A percentile compares a stretch with the other conserved stretches of the same genome.
These are phyloP conservation scores for Halcyon chelicuti DNA, from an alignment of 2,797 vertebrate genomes.

Conservation along the genomic window DNA sequence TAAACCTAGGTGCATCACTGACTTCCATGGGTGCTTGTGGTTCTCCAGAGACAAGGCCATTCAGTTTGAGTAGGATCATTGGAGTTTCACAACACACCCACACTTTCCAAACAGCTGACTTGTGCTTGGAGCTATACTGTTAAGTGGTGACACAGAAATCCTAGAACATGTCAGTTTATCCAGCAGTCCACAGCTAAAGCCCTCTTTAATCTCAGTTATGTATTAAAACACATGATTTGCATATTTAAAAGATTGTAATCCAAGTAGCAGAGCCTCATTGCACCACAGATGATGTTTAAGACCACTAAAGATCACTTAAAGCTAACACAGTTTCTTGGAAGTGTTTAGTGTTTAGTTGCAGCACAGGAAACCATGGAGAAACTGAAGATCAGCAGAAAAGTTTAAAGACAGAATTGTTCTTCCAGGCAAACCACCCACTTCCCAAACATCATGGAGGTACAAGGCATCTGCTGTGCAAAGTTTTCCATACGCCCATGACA, in stretches of 20 bases:
- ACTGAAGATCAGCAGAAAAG: constrained; percentile 16
- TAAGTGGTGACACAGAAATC: constrained; percentile 1
- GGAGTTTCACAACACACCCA: background rate
- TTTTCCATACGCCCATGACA: constrained; percentile 38
- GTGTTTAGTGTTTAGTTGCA: background rate
- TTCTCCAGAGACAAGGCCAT: background rate
- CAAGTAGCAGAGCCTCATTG: background rate
- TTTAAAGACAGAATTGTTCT: constrained; percentile 43
- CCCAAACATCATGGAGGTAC: constrained; percentile 48
- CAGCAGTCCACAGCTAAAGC: background rate
- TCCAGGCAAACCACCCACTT: constrained; percentile 51
- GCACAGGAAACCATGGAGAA: constrained; percentile 45
- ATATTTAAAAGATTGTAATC: constrained; percentile 7
- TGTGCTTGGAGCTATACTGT: background rate
- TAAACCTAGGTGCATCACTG: background rate
- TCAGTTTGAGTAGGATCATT: background rate
- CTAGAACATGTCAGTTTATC: constrained; percentile 20
- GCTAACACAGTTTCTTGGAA: background rate
- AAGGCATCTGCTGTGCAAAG: constrained; percentile 43
- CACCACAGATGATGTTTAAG: background rate
- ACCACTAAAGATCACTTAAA: background rate
- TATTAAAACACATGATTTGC: background rate
- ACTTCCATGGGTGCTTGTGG: background rate
- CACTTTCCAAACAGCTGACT: background rate
- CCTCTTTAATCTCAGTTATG: background rate